Evolutionary conservation across 1,140 invertebrate genomes (phyloP).

Genomic region (Pseudomyrmex sp.): DNA sequence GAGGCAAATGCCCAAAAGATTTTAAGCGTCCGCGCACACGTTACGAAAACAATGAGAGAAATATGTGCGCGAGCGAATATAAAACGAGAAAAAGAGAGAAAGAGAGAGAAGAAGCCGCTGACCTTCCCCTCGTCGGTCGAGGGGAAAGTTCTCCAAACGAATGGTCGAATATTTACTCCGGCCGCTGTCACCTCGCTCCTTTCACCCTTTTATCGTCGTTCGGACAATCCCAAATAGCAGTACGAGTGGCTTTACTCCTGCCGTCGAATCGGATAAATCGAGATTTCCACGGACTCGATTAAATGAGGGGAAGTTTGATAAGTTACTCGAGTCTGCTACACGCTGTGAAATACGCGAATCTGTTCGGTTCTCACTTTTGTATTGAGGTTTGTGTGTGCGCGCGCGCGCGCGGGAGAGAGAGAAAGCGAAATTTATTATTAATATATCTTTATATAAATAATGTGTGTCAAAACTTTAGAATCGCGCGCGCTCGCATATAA

Average conservation of each 20-base stretch:
- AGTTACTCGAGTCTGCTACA: slow-evolving; percentile 25
- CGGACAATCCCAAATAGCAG: slow-evolving; percentile 60
- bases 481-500: background rate
- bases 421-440: too few relatives aligned
- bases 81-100: background rate
- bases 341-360: background rate
- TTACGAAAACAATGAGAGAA: slow-evolving; percentile 67
- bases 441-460: too few relatives aligned
- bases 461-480: background rate
- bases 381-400: too few relatives aligned
- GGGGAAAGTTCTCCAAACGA: slow-evolving; percentile 47
- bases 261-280: slow-evolving; percentile 48
- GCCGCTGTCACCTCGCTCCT: slow-evolving; percentile 11
- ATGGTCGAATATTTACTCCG: slow-evolving; percentile 75
- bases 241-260: slow-evolving; percentile 51
- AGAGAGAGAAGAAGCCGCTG: background rate
- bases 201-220: slow-evolving; percentile 45
- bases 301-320: slow-evolving; percentile 65
- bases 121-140: slow-evolving; percentile 4
- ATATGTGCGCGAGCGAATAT: background rate
- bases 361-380: background rate
- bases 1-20: slow-evolving; percentile 54
- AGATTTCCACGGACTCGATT: slow-evolving; percentile 52
- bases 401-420: too few relatives aligned
- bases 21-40: slow-evolving; percentile 42